Conservation (phyloP, 1,140 invertebrate genomes). For the Drosophila asahinai region DNA sequence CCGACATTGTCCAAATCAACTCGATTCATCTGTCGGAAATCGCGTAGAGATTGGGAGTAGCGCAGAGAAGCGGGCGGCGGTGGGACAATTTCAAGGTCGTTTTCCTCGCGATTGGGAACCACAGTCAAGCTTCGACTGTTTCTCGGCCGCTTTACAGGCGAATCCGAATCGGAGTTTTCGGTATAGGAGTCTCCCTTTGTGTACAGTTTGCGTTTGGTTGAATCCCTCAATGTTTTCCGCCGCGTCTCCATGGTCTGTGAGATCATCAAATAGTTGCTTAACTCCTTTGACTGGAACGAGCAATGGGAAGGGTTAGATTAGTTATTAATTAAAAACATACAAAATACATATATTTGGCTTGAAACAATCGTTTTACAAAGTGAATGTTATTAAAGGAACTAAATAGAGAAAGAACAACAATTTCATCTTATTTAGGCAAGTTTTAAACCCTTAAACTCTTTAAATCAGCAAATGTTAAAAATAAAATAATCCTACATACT, state of each 20-base stretch:
- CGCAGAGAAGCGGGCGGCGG: slow-evolving; percentile 49
- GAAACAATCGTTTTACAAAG: too few relatives aligned
- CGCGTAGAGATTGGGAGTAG: slow-evolving; percentile 30
- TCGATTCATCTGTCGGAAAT: neutral
- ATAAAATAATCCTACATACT: too few relatives aligned
- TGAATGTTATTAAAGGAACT: too few relatives aligned
- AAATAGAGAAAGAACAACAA: too few relatives aligned
- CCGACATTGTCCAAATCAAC: neutral
- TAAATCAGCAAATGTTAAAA: too few relatives aligned
- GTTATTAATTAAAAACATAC: neutral
- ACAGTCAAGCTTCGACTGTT: neutral
- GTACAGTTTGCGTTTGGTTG: slow-evolving; percentile 59
- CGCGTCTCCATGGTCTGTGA: slow-evolving; percentile 32
- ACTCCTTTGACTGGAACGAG: slow-evolving; percentile 37
- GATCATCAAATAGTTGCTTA: slow-evolving; percentile 49
- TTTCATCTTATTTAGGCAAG: too few relatives aligned
- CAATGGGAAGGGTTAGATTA: neutral
- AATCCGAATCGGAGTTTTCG: slow-evolving; percentile 22
- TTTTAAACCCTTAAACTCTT: too few relatives aligned
- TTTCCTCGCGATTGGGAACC: neutral
- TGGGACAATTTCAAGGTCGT: slow-evolving; percentile 46
- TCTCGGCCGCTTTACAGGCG: slow-evolving; percentile 18
- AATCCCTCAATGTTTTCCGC: neutral
- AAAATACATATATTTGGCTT: neutral
- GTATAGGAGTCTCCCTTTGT: slow-evolving; percentile 58